Percentiles rank a stretch among this genome's conserved stretches.
Evolutionary conservation across 37 sponge, comb jelly and placozoan genomes (phyloP).

Genomic region (Axinella damicornis): DNA sequence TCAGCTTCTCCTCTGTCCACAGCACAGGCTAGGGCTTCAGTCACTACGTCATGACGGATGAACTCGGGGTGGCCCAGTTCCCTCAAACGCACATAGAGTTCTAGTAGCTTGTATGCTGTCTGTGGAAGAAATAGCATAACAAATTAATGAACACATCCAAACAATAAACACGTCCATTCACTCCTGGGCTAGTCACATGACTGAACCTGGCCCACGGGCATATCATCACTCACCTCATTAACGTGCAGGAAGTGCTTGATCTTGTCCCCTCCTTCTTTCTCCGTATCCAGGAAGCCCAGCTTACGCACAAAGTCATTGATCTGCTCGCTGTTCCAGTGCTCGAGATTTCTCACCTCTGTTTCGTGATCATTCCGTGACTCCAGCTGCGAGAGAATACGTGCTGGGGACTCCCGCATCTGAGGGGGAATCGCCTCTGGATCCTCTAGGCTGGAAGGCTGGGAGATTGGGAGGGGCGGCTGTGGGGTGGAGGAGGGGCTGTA

Average conservation of each 20-base stretch:
- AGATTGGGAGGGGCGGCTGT: background rate
- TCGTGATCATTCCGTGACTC: background rate
- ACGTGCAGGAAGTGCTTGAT: constrained; percentile 63
- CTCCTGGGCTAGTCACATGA: no score
- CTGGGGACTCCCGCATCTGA: background rate
- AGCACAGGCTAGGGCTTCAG: constrained; percentile 17
- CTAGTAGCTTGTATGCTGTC: constrained; percentile 67
- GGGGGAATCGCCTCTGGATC: no score
- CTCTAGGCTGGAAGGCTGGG: background rate
- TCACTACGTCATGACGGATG: constrained; percentile 2
- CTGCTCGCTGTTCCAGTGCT: constrained; percentile 69
- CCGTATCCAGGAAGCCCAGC: constrained; percentile 84
- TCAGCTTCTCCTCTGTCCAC: constrained; percentile 15
- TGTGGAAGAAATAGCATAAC: background rate
- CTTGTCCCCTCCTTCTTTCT: constrained; percentile 66
- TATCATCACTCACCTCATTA: constrained; percentile 53
- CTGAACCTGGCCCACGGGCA: no score
- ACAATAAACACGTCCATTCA: no score
- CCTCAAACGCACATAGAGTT: constrained; percentile 48
- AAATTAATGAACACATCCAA: background rate
- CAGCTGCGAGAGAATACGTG: background rate
- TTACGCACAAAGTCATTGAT: constrained; percentile 90
- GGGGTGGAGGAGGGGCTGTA: background rate
- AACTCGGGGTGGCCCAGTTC: constrained; percentile 75
- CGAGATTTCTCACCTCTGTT: background rate